Evolutionary conservation across 2,797 vertebrate genomes (phyloP), one percentile per base, ranked within the genome.

Genomic region (Protosalanx chinensis): DNA sequence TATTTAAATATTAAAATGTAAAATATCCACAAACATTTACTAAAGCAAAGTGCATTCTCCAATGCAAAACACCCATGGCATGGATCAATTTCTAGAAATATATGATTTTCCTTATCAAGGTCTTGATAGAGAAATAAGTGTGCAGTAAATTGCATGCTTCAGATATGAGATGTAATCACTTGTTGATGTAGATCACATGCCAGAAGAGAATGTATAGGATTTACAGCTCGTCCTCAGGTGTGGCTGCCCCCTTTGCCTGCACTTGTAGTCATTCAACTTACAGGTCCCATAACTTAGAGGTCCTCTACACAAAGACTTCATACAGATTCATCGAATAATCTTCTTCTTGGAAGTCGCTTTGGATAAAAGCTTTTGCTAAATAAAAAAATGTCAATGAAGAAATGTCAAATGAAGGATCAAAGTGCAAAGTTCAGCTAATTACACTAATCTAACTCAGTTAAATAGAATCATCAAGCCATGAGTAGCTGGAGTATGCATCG

Each of bases 31-130:
- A 73, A 33, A 8, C 74, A 69, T 27, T 27, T 60, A 0, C 27
- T 23, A 66, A 65, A 60, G 18, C 53, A 10, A 81, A 73, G 53
- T 80, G 75, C 72, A 70, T 6, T 8, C 73, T 74, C 20, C 60
- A 53, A 73, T 64, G 37, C 66, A 60, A 46, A 74, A 46, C 62
- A 70, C 33, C 61, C 37, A 56, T 64, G 62, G 74, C 79, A 79
- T 83, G 80, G 81, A 71, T 29, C 64, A 1, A 12, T 8, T 35
- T 23, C 68, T 78, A 49, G 23, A 18, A 77, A 63, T 63, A 18
- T 49, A 68, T 0, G 0, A 4, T 1, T 12, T 5, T 75, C 51
- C 30, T 18, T 30, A 35, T 41, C 12, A 49, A 8, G 12, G 20
- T 56, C 41, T 56, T 56, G 18, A 16, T 16, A 56, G 18, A 5